Percentiles rank a stretch among this genome's conserved stretches.
These are phyloP conservation scores for Pterocles gutturalis DNA, from an alignment of 2,113 vertebrate species.

Conservation along the genomic window DNA sequence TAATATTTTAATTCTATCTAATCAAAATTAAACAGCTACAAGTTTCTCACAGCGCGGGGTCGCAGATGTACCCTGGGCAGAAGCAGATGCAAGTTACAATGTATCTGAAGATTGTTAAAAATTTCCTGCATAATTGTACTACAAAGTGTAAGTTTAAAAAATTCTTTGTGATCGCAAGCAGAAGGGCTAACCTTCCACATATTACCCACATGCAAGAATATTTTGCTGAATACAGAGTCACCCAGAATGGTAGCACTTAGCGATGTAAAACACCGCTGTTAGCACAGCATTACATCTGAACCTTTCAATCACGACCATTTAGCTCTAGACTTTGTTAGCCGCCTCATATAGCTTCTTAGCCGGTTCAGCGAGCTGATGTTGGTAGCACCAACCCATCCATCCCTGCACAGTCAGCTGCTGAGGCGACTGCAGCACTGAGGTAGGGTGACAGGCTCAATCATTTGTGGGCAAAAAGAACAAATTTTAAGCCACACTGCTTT, in stretches of 20 bases:
- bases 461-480: background rate
- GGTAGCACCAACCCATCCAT: background rate
- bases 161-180: background rate
- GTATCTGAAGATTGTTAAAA: background rate
- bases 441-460: background rate
- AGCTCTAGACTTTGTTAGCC: background rate
- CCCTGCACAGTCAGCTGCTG: fast-evolving
- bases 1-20: background rate
- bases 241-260: background rate
- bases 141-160: background rate
- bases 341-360: background rate
- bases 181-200: background rate
- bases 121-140: background rate
- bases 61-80: background rate
- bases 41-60: background rate
- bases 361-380: background rate
- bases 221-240: background rate
- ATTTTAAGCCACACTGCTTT: background rate
- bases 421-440: background rate
- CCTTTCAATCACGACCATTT: background rate
- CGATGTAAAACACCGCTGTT: background rate
- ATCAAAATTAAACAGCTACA: background rate
- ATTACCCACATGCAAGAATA: background rate
- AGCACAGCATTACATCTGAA: background rate
- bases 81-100: fast-evolving